Base-by-base conservation (phyloP, 2,113 vertebrate genomes). In the Bostrychus sinensis region DNA sequence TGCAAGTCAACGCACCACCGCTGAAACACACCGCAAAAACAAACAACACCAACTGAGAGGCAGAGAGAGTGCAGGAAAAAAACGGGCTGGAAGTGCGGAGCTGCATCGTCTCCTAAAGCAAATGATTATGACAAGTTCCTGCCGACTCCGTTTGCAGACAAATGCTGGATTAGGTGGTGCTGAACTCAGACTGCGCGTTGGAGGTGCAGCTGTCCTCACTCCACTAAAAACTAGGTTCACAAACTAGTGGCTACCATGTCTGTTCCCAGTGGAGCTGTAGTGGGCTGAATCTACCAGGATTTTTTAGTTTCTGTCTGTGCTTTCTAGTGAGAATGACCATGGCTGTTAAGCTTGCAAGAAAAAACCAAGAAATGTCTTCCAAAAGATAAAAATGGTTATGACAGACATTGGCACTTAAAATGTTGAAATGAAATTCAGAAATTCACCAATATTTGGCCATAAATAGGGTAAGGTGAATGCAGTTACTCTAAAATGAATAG, bases 71-170 rank as follows among this genome's bases (percentile, higher is more conserved):
- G 54, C 20, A 11, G 51, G 26, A n/a, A 7, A 2, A 12, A 37
- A 7, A 37, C n/a, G 2, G 22, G 46, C 34, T 41, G 45, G 62
- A 63, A 66, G 34, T 69, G 54, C 58, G 58, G 62, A 39, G 63
- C 32, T 43, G 56, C 62, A 59, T 50, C 56, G 48, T 70, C 68
- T 79, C 48, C 66, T 72, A 53, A 41, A 80, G 68, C 66, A 75
- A 78, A 85, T 55, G 60, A 74, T 58, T 58, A 63, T 67, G 80
- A 85, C 78, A 72, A 70, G 65, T 81, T 75, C 62, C 46, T 50
- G 63, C 69, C 36, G 39, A 51, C 66, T 83, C 53, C 56, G 56
- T 72, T 78, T 69, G 63, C 62, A 78, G 64, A 75, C 50, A 80
- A 72, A 85, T 50, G 59, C 26, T 38, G 51, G 77, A 71, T 66